Conservation (phyloP, 2,888 invertebrate genomes). For the Drosophila borealis region DNA sequence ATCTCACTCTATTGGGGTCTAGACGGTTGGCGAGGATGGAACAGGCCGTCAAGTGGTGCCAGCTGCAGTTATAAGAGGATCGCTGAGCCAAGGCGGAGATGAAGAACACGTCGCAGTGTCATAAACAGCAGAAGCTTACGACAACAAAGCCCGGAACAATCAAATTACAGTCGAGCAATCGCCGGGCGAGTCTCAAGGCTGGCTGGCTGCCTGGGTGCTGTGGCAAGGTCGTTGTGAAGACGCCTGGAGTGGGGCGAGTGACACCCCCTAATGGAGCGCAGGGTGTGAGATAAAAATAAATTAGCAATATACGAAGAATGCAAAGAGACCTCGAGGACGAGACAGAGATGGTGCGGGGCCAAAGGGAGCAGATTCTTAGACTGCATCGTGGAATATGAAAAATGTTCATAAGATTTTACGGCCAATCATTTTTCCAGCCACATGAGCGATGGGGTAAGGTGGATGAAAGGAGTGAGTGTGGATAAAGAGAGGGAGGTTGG, state of each 20-base stretch:
- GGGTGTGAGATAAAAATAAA: constrained; percentile 29
- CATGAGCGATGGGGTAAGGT: background rate
- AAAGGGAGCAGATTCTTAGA: background rate
- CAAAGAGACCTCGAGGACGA: background rate
- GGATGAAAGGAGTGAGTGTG: background rate
- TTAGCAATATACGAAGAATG: constrained; percentile 22
- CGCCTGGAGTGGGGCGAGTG: background rate
- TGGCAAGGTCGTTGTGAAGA: constrained; percentile 5
- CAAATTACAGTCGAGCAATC: constrained; percentile 33
- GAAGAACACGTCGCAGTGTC: constrained; percentile 36
- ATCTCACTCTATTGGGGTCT: constrained; percentile 17
- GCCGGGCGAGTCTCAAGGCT: constrained; percentile 1
- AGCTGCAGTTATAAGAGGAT: constrained; percentile 9
- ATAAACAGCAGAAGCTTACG: constrained; percentile 50
- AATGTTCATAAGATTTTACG: constrained; percentile 19
- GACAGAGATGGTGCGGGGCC: background rate
- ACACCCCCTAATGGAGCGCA: constrained; percentile 1
- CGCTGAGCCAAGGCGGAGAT: background rate
- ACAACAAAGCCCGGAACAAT: constrained; percentile 53
- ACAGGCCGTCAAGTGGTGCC: constrained; percentile 7
- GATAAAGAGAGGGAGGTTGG: background rate
- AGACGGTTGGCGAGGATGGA: background rate
- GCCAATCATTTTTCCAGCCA: background rate
- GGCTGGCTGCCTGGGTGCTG: background rate
- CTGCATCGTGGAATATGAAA: constrained; percentile 1